Evolutionary conservation across 2,888 invertebrate genomes (phyloP), one percentile per base, ranked within the genome.

Genomic region (Parnassius apollo): DNA sequence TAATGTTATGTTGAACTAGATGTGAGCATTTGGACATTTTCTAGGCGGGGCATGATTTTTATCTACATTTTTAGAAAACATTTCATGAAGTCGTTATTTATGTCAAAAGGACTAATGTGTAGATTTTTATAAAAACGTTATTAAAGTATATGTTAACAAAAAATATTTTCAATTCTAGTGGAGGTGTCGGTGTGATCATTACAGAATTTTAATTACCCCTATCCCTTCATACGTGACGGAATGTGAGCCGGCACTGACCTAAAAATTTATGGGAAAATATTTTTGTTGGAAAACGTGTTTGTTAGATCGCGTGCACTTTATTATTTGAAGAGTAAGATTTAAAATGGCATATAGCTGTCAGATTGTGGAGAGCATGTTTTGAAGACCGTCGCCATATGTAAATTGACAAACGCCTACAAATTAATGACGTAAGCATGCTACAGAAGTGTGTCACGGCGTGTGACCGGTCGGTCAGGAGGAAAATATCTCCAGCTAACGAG

Each of bases 171-270:
- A 67, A 71, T 73, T 70, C 70, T 69, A 68, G 60, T 59, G 68
- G 77, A 85, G 81, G 87, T 84, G 86, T 85, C 80, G 82, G 80
- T 77, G 80, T 79, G 76, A 81, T 80, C 77, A 80, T 76, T 75
- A 77, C 74, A 82, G 85, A 85, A 89, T 89, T 84, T 80, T 85
- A 88, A 89, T 88, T 82, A 83, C 79, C 80, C 79, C 75, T 81
- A 87, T 87, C 81, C 82, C 79, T 83, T 74, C 74, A 75, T 81
- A 83, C 84, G 85, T 81, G 86, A 76, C 71, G 85, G 83, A 80
- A 88, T 88, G 85, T 78, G 70, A 69, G 75, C 74, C 75, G 79
- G 77, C 80, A 78, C 74, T 85, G 86, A 86, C 86, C 85, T 85
- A 85, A 85, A 84, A 85, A 82, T 78, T 77, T 84, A 85, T 86